Conservation (phyloP, 2,113 vertebrate species). For the Aix galericulata region DNA sequence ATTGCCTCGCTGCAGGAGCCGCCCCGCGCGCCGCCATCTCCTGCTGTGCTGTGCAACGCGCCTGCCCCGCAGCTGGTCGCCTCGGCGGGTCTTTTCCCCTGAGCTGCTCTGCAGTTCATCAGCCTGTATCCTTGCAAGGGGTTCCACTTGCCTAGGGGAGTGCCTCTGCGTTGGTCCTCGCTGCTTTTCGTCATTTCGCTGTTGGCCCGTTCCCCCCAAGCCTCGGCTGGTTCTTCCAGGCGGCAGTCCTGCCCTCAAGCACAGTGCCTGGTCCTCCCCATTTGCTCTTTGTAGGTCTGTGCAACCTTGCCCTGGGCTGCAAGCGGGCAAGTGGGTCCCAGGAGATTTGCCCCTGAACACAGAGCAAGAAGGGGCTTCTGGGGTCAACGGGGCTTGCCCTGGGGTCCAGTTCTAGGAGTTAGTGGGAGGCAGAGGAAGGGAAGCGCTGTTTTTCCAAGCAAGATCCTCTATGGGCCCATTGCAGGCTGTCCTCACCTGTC, state of each 20-base stretch:
- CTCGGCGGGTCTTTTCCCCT: neutral
- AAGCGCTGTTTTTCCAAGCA: neutral
- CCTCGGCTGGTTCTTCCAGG: neutral
- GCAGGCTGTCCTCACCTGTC: neutral
- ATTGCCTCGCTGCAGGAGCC: no score
- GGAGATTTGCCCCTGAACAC: neutral
- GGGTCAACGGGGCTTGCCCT: fast-evolving
- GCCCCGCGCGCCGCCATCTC: no score
- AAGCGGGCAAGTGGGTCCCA: neutral
- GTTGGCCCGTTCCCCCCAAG: neutral
- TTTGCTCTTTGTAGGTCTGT: neutral
- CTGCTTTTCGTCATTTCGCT: neutral
- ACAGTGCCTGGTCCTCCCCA: neutral
- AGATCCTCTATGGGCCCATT: neutral
- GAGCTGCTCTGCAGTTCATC: neutral
- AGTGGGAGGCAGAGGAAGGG: neutral
- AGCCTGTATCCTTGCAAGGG: neutral
- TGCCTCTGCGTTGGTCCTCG: neutral
- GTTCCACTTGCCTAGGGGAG: neutral
- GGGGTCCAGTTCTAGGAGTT: neutral
- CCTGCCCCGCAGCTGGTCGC: no score
- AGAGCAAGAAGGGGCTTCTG: neutral
- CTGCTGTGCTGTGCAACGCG: no score
- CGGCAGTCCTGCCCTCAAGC: neutral
- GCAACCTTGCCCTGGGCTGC: neutral